phyloP scores from a whole-genome alignment of 2,113 vertebrate species.

The Passer montanus region DNA sequence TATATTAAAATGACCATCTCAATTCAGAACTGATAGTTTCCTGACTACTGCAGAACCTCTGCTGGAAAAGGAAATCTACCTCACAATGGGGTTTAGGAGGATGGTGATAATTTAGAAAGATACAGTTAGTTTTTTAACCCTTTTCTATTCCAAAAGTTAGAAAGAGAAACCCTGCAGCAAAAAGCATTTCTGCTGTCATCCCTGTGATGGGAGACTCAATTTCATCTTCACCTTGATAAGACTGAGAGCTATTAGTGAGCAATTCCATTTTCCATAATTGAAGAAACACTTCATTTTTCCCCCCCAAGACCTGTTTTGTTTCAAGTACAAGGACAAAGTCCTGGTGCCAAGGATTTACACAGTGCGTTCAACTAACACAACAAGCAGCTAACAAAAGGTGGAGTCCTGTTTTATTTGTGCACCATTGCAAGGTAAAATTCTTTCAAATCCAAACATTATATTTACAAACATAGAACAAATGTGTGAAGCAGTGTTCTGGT shows the following conservation, averaged over 20 bases:
- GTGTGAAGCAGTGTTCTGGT: not conserved
- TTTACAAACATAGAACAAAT: not conserved
- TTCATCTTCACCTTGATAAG: not conserved
- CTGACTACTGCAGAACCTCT: not conserved
- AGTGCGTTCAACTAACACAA: not conserved
- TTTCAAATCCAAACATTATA: not conserved
- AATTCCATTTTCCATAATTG: not conserved
- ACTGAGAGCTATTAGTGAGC: not conserved
- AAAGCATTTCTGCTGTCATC: not conserved
- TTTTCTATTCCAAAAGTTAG: not conserved
- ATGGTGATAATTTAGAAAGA: not conserved
- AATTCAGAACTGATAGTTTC: not conserved
- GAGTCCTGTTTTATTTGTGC: not conserved
- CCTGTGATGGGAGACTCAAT: not conserved
- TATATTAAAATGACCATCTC: not conserved
- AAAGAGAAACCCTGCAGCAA: not conserved
- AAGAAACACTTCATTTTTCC: not conserved
- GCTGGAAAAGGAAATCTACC: not conserved
- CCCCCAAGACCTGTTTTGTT: not conserved
- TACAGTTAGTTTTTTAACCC: not conserved
- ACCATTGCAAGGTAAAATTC: not conserved
- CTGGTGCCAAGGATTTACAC: not conserved
- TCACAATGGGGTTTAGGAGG: not conserved
- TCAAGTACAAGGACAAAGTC: not conserved
- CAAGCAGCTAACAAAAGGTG: not conserved